A percentile compares a stretch with the other conserved stretches of the same genome.
phyloP scores from a whole-genome alignment of 2,888 invertebrate genomes.

The Pheosia tremula region DNA sequence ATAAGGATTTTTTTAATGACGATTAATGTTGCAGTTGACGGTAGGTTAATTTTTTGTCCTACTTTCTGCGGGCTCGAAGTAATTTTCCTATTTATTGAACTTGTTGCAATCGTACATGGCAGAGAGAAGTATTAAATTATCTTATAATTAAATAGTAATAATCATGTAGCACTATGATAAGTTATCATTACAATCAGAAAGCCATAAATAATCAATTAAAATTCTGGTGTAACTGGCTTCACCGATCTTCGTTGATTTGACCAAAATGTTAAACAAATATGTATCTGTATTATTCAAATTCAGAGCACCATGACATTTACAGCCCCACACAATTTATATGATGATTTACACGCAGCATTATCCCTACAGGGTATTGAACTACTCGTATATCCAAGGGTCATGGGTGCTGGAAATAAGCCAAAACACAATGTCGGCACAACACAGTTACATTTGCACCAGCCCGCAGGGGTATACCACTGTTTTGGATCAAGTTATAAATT shows the following conservation, averaged over 20 bases:
- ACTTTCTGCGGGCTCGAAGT: no score
- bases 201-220: no score
- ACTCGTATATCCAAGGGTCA: slow-evolving; percentile 59
- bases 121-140: no score
- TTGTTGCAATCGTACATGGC: no score
- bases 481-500: slow-evolving; percentile 30
- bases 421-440: slow-evolving; percentile 68
- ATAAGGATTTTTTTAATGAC: slow-evolving; percentile 56
- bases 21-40: slow-evolving; percentile 39
- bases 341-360: slow-evolving; percentile 32
- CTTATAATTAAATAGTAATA: no score
- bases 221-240: no score
- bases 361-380: slow-evolving; percentile 47
- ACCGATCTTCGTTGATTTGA: no score
- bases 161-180: no score
- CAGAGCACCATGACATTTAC: background rate
- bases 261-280: background rate
- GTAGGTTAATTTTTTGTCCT: slow-evolving; percentile 20
- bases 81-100: no score
- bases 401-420: slow-evolving; percentile 67
- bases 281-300: background rate
- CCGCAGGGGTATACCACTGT: slow-evolving; percentile 32
- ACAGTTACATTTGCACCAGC: slow-evolving; percentile 65
- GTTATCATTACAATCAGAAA: no score
- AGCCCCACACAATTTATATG: slow-evolving; percentile 18